Conservation (phyloP, 1,140 invertebrate genomes). For the Macrobrachium nipponense region DNA sequence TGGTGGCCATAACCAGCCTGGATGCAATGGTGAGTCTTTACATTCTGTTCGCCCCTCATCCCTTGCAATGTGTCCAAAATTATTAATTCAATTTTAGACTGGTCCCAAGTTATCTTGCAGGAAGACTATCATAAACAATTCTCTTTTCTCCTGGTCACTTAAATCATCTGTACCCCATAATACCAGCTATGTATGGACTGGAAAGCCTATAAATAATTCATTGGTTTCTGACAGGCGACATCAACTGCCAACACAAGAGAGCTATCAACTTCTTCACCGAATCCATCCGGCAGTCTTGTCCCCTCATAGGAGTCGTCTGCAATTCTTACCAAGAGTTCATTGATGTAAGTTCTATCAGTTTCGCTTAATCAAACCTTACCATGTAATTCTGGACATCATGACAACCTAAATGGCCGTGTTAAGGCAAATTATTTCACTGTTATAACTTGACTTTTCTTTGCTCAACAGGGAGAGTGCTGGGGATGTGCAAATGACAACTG, state of each 20-base stretch:
- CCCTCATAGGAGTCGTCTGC: constrained; percentile 45
- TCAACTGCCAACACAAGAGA: constrained; percentile 56
- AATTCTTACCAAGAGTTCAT: constrained; percentile 50
- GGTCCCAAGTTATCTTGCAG: too few species aligned
- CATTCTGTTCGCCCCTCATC: too few species aligned
- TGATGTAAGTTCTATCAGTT: constrained; percentile 28
- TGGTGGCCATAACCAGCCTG: constrained; percentile 86
- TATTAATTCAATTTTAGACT: too few species aligned
- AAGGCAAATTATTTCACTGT: background rate
- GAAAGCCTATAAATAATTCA: background rate
- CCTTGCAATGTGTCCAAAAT: too few species aligned
- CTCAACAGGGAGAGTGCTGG: constrained; percentile 52
- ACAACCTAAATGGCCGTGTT: too few species aligned
- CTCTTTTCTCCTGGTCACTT: too few species aligned
- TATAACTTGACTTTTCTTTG: background rate
- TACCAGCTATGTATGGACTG: too few species aligned
- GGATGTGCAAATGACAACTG: constrained; percentile 41
- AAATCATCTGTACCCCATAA: too few species aligned
- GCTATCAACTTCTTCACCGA: constrained; percentile 59
- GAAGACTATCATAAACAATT: too few species aligned
- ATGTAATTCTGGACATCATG: background rate
- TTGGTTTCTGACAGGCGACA: constrained; percentile 26
- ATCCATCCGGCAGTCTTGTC: constrained; percentile 61
- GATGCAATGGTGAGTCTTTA: constrained; percentile 78
- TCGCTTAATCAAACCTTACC: background rate